Evolutionary conservation across 1,140 invertebrate genomes (phyloP).

Genomic region (Monomorium pharaonis): DNA sequence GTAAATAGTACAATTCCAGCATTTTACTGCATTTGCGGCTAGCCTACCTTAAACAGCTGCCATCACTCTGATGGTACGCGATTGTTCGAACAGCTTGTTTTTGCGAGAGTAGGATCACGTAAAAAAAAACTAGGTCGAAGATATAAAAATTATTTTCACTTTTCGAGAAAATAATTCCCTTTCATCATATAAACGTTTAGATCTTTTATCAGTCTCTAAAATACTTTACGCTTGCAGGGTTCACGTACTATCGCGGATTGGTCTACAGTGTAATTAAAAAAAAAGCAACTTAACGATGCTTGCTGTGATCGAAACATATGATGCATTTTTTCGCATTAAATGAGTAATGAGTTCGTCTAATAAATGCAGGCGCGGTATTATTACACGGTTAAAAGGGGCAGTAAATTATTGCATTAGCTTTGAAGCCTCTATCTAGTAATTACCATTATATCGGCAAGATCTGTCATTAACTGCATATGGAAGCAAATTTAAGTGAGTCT

Average conservation of each 20-base stretch:
- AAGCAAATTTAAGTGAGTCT: slow-evolving; percentile 15
- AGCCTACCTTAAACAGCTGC: slow-evolving; percentile 20
- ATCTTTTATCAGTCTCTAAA: neutral
- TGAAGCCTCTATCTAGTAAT: slow-evolving; percentile 35
- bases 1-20: slow-evolving; percentile 23
- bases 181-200: neutral
- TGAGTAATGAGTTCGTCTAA: slow-evolving; percentile 39
- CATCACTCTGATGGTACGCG: neutral
- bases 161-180: neutral
- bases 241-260: neutral
- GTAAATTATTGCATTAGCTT: slow-evolving; percentile 44
- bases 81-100: neutral
- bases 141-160: neutral
- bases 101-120: neutral
- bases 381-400: slow-evolving; percentile 29
- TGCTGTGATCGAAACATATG: slow-evolving; percentile 10
- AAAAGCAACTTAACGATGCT: neutral
- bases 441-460: slow-evolving; percentile 12
- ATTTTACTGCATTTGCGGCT: neutral
- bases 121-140: neutral
- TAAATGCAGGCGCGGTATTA: slow-evolving; percentile 45
- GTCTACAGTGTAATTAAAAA: neutral
- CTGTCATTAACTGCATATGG: slow-evolving; percentile 24
- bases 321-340: slow-evolving; percentile 26
- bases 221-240: neutral